These are phyloP conservation scores for Pogonocherus hispidulus DNA, from an alignment of 2,888 invertebrate species.

Conservation along the genomic window DNA sequence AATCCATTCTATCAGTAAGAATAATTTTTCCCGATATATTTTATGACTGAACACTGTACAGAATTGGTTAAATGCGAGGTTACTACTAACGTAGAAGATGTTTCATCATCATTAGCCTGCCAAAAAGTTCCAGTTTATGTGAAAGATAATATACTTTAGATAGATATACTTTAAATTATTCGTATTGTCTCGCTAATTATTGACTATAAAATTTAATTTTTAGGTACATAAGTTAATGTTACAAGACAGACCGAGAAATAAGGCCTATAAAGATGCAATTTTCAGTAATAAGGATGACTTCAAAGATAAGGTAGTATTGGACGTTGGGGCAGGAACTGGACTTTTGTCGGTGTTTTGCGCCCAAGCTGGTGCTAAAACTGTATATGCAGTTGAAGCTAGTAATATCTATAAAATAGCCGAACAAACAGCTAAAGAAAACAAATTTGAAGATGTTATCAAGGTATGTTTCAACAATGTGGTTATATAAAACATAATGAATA, in stretches of 20 bases:
- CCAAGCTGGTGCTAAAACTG: conserved; percentile 89
- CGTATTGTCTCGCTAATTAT: too few species aligned
- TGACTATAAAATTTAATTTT: conserved; percentile 40
- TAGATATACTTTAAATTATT: too few species aligned
- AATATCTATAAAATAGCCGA: conserved; percentile 76
- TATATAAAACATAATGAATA: too few species aligned
- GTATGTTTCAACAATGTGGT: too few species aligned
- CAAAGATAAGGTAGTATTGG: conserved; percentile 84
- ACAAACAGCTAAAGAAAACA: conserved; percentile 80
- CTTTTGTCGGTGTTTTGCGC: conserved; percentile 93
- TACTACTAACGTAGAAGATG: too few species aligned
- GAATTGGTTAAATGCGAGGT: too few species aligned
- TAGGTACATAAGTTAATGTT: conserved; percentile 88
- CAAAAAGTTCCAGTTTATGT: too few species aligned
- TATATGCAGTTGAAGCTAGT: conserved; percentile 89
- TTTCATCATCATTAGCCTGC: too few species aligned
- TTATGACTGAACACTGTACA: too few species aligned
- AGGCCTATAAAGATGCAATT: conserved; percentile 87
- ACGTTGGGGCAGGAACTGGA: conserved; percentile 90
- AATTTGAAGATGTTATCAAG: conserved; percentile 76
- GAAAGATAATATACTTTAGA: too few species aligned
- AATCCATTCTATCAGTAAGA: too few species aligned
- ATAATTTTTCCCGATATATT: too few species aligned
- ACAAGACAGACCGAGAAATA: conserved; percentile 81
- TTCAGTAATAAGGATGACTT: conserved; percentile 76